Evolutionary conservation across 2,888 invertebrate species (phyloP).

Genomic region (Lasioglossum calceatum): DNA sequence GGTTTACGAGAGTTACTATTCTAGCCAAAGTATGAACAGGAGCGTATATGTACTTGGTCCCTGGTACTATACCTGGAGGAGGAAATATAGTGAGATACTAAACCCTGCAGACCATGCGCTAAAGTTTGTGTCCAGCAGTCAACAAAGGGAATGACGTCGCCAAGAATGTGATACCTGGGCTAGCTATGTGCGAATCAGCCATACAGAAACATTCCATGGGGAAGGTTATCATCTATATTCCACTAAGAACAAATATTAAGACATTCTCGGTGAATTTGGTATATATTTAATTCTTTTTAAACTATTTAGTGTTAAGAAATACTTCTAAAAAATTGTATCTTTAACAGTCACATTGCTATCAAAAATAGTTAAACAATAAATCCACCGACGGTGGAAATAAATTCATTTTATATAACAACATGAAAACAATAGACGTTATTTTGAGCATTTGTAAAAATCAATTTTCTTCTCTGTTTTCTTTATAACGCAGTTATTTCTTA

Average conservation of each 20-base stretch:
- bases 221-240: background rate
- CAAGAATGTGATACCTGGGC: background rate
- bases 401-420: no score
- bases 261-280: no score
- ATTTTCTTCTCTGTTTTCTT: no score
- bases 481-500: no score
- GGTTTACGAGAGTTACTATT: background rate
- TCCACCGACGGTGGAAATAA: no score
- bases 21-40: background rate
- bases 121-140: conserved; percentile 2
- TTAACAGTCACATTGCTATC: no score
- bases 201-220: background rate
- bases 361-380: no score
- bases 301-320: no score
- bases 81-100: background rate
- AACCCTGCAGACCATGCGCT: background rate
- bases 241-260: background rate
- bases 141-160: background rate
- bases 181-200: background rate
- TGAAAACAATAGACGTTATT: no score
- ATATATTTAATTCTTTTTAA: no score
- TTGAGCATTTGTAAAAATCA: no score
- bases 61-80: background rate
- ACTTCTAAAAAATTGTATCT: no score
- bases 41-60: background rate